These are phyloP conservation scores for Stigmatopora argus DNA, from an alignment of 2,113 vertebrate genomes.

Conservation along the genomic window DNA sequence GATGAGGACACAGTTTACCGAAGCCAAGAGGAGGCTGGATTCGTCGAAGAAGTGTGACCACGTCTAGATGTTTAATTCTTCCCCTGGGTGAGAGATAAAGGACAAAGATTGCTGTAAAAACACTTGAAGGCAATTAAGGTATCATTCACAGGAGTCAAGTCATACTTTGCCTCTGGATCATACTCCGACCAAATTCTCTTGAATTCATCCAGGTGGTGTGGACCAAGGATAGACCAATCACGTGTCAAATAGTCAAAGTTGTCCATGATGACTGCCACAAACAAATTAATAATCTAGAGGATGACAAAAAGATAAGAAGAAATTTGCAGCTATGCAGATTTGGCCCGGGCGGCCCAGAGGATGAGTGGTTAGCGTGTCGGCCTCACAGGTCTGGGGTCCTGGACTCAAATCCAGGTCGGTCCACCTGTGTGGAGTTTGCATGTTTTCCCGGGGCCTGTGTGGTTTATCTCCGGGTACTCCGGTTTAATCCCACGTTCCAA, in stretches of 20 bases:
- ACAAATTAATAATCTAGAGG: slow-evolving; percentile 93
- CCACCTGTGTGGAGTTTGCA: too few species aligned
- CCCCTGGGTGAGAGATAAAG: slow-evolving; percentile 70
- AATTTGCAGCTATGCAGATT: too few species aligned
- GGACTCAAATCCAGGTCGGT: too few species aligned
- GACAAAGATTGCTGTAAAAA: background rate
- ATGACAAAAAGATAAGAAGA: background rate
- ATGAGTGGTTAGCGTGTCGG: too few species aligned
- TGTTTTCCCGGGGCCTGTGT: too few species aligned
- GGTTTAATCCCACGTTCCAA: too few species aligned
- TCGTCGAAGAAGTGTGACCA: slow-evolving; percentile 88
- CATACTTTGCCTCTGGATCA: slow-evolving; percentile 97
- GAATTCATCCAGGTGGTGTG: slow-evolving; percentile 97
- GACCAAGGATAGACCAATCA: slow-evolving; percentile 98
- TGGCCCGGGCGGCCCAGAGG: too few species aligned
- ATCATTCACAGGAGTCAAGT: slow-evolving; percentile 40
- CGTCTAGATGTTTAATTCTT: slow-evolving; percentile 95
- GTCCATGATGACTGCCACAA: slow-evolving; percentile 99
- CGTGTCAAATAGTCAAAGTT: slow-evolving; percentile 99
- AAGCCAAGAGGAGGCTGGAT: slow-evolving; percentile 97
- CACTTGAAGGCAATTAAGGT: background rate
- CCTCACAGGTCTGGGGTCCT: too few species aligned
- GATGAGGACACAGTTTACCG: slow-evolving; percentile 93
- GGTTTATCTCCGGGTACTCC: too few species aligned
- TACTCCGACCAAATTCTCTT: slow-evolving; percentile 99